These are phyloP conservation scores for Dipodomys stephensi DNA, from an alignment of 2,113 vertebrate genomes.

Conservation along the genomic window DNA sequence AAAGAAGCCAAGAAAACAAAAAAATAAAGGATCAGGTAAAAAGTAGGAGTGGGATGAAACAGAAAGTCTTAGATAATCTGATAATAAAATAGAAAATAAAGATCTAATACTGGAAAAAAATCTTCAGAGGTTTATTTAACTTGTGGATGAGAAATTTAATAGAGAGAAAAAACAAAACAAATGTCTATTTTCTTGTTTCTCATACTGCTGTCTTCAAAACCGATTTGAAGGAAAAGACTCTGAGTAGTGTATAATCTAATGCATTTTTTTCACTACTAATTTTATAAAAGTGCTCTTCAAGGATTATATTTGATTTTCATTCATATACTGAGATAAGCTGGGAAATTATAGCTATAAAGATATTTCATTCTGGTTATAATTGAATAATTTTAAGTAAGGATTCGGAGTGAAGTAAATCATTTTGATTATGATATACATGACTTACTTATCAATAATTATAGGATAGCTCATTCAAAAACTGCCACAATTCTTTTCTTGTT, in stretches of 20 bases:
- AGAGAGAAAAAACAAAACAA: conserved; percentile 6
- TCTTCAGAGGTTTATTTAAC: conserved; percentile 21
- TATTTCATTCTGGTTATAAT: not conserved
- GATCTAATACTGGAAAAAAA: not conserved
- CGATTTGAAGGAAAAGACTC: not conserved
- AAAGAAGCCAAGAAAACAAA: not conserved
- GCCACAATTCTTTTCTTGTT: conserved; percentile 33
- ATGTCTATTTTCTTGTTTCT: no score
- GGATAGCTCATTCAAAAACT: conserved; percentile 12
- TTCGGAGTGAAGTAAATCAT: conserved; percentile 19
- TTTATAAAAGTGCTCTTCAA: not conserved
- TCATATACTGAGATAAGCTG: not conserved
- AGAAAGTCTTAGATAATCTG: conserved; percentile 12
- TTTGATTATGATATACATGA: conserved; percentile 25
- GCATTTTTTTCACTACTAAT: not conserved
- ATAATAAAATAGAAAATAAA: conserved; percentile 14
- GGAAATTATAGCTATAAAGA: not conserved
- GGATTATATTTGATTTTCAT: conserved; percentile 49
- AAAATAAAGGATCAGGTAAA: not conserved
- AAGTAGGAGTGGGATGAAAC: not conserved
- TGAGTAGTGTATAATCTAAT: conserved; percentile 6
- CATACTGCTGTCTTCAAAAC: not conserved
- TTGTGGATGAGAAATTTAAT: conserved; percentile 8
- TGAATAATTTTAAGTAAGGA: conserved; percentile 46
- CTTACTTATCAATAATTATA: conserved; percentile 22